Conservation (phyloP, 2,113 vertebrate genomes). For the Esox niger region DNA sequence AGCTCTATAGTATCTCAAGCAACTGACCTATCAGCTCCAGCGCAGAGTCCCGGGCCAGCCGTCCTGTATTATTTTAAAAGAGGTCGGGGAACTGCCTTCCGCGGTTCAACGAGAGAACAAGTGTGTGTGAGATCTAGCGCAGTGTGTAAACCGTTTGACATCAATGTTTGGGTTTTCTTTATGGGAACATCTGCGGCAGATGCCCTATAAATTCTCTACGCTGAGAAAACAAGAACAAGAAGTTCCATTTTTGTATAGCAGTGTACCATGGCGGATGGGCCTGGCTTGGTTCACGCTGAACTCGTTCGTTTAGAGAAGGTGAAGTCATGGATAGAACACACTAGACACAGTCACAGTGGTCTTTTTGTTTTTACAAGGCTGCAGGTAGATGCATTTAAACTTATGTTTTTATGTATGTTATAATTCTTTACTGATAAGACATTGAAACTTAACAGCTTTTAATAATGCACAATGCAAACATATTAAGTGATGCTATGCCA, state of each 20-base stretch:
- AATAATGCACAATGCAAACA: neutral
- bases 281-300: slow-evolving; percentile 50
- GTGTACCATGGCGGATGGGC: slow-evolving; percentile 65
- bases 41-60: neutral
- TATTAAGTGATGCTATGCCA: too few relatives aligned
- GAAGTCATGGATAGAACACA: slow-evolving; percentile 52
- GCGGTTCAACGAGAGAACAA: slow-evolving; percentile 60
- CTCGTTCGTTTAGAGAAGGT: slow-evolving; percentile 54
- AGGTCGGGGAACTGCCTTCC: slow-evolving; percentile 34
- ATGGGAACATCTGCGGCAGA: slow-evolving; percentile 76
- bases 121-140: slow-evolving; percentile 59
- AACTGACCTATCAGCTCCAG: slow-evolving; percentile 41
- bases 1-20: slow-evolving; percentile 28
- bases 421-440: neutral
- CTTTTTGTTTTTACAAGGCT: too few relatives aligned
- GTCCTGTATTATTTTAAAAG: slow-evolving; percentile 40
- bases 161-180: slow-evolving; percentile 73
- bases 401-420: neutral
- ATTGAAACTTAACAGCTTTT: neutral
- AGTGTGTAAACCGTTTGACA: slow-evolving; percentile 74
- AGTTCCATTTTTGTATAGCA: slow-evolving; percentile 72
- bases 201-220: slow-evolving; percentile 73
- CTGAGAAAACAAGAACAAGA: slow-evolving; percentile 73
- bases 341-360: slow-evolving; percentile 44
- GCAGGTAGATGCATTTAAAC: too few relatives aligned